Evolutionary conservation across 1,140 invertebrate species (phyloP).

Genomic region (Cotesia chilonis): DNA sequence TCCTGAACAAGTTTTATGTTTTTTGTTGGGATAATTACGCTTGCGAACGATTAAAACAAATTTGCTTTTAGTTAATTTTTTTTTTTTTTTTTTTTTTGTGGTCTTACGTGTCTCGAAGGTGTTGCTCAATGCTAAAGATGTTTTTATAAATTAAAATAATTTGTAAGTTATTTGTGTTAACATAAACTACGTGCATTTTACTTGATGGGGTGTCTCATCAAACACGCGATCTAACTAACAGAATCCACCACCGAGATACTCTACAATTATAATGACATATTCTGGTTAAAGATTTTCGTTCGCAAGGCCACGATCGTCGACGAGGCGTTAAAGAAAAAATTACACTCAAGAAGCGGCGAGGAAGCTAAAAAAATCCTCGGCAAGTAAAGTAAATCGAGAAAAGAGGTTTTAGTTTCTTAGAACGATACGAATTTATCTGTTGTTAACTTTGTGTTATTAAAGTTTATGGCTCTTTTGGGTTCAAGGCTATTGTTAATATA

Average conservation of each 20-base stretch:
- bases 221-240: slow-evolving; percentile 9
- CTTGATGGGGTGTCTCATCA: slow-evolving; percentile 9
- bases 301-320: slow-evolving; percentile 5
- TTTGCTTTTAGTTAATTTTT: too few relatives aligned
- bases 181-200: background rate
- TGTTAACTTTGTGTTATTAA: too few relatives aligned
- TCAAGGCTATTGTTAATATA: too few relatives aligned
- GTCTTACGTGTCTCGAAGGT: too few relatives aligned
- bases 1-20: too few relatives aligned
- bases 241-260: background rate
- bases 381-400: background rate
- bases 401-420: too few relatives aligned
- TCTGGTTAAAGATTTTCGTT: slow-evolving; percentile 14
- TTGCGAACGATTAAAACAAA: too few relatives aligned
- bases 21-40: too few relatives aligned
- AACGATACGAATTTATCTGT: too few relatives aligned
- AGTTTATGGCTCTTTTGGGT: too few relatives aligned
- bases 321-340: slow-evolving; percentile 9
- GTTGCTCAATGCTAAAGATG: background rate
- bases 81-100: too few relatives aligned
- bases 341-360: background rate
- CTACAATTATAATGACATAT: slow-evolving; percentile 17
- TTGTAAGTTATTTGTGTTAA: slow-evolving; percentile 7
- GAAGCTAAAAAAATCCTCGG: background rate
- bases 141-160: slow-evolving; percentile 4